Evolutionary conservation across 2,113 vertebrate genomes (phyloP).

Genomic region (Sorex fumeus): DNA sequence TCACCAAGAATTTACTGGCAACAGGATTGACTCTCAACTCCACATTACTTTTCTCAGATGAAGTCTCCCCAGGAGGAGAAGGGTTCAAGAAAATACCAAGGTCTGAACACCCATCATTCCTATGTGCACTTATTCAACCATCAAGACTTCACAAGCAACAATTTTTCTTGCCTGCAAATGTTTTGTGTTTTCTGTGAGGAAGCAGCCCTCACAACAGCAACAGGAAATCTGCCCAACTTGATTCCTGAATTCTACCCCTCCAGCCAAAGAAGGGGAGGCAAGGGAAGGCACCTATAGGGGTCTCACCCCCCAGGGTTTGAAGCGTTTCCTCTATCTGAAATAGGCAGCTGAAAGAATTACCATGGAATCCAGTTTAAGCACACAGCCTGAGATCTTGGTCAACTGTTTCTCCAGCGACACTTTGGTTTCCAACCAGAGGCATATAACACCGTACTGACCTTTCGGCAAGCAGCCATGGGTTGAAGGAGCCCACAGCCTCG

Average conservation of each 20-base stretch:
- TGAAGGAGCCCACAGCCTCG: conserved; percentile 90
- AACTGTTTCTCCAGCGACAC: not conserved
- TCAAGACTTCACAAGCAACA: not conserved
- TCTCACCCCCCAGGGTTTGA: not conserved
- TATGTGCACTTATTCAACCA: not conserved
- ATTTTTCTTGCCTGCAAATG: not conserved
- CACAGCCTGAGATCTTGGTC: not conserved
- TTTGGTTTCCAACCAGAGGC: not conserved
- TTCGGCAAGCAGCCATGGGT: conserved; percentile 94
- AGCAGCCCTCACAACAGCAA: not conserved
- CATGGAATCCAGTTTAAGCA: not conserved
- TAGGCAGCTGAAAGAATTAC: not conserved
- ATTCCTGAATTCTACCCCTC: not conserved
- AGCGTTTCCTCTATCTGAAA: not conserved
- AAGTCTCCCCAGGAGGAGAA: not conserved
- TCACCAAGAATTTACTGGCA: not conserved
- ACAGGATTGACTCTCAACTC: not conserved
- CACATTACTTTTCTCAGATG: not conserved
- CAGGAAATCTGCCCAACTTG: not conserved
- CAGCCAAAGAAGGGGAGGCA: not conserved
- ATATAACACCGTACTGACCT: conserved; percentile 88
- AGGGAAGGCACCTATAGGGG: fast-evolving
- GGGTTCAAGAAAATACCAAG: not conserved
- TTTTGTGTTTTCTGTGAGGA: not conserved
- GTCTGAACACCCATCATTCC: not conserved